These are phyloP conservation scores for Sphenodon punctatus DNA, from an alignment of 2,797 vertebrate genomes.

Conservation along the genomic window DNA sequence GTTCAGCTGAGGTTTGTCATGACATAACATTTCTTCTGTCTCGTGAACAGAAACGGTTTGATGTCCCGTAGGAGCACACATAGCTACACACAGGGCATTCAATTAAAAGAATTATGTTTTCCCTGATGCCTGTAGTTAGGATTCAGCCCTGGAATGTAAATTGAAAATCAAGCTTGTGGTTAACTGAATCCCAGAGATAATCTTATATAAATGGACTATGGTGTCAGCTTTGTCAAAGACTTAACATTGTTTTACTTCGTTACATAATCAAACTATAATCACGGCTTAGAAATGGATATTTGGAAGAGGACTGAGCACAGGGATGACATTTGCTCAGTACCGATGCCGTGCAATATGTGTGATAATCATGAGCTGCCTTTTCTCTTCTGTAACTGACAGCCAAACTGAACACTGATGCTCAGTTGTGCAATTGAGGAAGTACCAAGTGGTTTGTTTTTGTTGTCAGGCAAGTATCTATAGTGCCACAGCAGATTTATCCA, in stretches of 20 bases:
- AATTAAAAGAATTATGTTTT: background rate
- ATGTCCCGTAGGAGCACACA: background rate
- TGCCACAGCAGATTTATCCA: background rate
- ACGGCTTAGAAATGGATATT: background rate
- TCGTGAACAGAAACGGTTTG: constrained; percentile 12
- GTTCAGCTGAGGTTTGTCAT: constrained; percentile 18
- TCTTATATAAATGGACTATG: constrained; percentile 34
- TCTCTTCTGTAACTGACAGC: background rate
- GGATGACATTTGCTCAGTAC: background rate
- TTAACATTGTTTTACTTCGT: constrained; percentile 38
- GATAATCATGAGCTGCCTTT: background rate
- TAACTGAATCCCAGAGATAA: constrained; percentile 44
- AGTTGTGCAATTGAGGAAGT: background rate
- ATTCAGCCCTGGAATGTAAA: constrained; percentile 32
- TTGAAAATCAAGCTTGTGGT: constrained; percentile 37
- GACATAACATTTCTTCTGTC: background rate
- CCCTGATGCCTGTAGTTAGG: background rate
- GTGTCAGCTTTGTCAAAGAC: constrained; percentile 11
- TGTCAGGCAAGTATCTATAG: background rate
- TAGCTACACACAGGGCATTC: background rate
- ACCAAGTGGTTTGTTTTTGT: background rate
- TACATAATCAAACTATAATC: constrained; percentile 28
- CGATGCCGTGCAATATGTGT: background rate
- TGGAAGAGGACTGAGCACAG: background rate
- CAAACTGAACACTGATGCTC: background rate